Percentiles rank a stretch among this genome's conserved stretches.
Evolutionary conservation across 1,140 invertebrate genomes (phyloP).

Genomic region (Helicoverpa zea): DNA sequence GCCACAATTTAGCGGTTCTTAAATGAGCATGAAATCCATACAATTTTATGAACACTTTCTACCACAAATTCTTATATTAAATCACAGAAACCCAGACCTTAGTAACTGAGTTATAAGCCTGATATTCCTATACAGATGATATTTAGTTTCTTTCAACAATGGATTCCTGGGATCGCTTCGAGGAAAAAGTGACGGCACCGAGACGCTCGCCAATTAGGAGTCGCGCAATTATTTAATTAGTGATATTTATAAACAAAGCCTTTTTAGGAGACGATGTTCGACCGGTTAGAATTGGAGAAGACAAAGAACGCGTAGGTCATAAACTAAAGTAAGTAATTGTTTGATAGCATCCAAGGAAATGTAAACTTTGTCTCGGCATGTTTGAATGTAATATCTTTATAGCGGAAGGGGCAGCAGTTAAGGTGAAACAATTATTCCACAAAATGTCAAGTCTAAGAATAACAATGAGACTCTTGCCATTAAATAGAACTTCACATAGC

Average conservation of each 20-base stretch:
- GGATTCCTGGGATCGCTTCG: conserved; percentile 8
- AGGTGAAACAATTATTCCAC: not conserved
- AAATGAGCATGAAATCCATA: conserved; percentile 27
- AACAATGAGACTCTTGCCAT: not conserved
- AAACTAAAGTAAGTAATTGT: too few relatives aligned
- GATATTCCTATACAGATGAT: not conserved
- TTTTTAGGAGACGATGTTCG: not conserved
- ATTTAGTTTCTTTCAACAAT: conserved; percentile 11
- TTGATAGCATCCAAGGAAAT: too few relatives aligned
- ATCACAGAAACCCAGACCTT: not conserved
- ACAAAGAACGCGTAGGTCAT: not conserved
- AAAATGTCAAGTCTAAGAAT: not conserved
- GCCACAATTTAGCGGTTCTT: too few relatives aligned
- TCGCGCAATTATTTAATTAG: conserved; percentile 44
- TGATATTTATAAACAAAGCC: conserved; percentile 8
- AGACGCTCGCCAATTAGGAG: conserved; percentile 35
- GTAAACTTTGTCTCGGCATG: too few relatives aligned
- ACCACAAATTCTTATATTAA: not conserved
- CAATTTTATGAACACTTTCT: conserved; percentile 21
- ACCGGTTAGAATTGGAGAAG: not conserved
- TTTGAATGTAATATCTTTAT: too few relatives aligned
- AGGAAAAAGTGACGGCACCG: conserved; percentile 15
- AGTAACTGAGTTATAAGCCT: not conserved
- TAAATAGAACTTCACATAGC: not conserved
- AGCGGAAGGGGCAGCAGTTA: too few relatives aligned